Evolutionary conservation across 1,140 invertebrate species (phyloP).

Genomic region (Cyclargus thomasi): DNA sequence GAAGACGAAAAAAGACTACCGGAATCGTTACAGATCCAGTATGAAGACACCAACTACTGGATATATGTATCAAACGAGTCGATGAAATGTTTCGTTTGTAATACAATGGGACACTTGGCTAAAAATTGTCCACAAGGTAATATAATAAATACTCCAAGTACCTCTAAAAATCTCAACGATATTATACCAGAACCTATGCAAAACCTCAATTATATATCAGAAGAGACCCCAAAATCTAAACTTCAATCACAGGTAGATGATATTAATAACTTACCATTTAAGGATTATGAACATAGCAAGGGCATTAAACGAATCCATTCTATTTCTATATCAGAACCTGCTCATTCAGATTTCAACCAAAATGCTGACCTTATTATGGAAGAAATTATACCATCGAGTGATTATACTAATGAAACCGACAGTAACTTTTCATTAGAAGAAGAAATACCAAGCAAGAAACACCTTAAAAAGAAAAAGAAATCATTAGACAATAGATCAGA

Average conservation of each 20-base stretch:
- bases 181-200: neutral
- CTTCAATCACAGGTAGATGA: neutral
- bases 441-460: neutral
- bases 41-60: conserved; percentile 8
- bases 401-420: neutral
- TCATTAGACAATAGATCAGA: neutral
- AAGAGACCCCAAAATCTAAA: neutral
- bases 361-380: neutral
- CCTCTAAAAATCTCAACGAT: neutral
- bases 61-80: neutral
- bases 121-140: conserved; percentile 1
- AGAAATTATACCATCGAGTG: neutral
- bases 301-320: neutral
- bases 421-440: neutral
- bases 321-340: neutral
- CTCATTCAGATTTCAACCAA: neutral
- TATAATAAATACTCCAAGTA: neutral
- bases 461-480: neutral
- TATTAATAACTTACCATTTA: neutral
- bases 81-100: neutral
- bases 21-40: neutral
- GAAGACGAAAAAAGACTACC: neutral
- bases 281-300: neutral
- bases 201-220: neutral
- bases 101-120: neutral